phyloP scores from a whole-genome alignment of 2,888 invertebrate genomes.

The Epinotia bilunana region DNA sequence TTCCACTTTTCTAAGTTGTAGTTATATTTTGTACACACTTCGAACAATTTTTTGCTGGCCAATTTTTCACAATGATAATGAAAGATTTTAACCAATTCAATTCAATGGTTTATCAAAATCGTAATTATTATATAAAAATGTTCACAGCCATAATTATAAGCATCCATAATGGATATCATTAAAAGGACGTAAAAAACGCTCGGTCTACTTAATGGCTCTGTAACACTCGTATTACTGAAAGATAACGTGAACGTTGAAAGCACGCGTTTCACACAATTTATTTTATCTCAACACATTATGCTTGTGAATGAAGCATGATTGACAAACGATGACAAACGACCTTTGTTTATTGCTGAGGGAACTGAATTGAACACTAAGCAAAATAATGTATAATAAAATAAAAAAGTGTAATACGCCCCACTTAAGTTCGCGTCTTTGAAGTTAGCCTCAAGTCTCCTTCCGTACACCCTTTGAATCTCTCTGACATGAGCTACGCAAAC shows the following conservation, averaged over 20 bases:
- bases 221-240: not conserved
- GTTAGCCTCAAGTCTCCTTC: too few relatives aligned
- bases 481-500: too few relatives aligned
- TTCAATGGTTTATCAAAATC: not conserved
- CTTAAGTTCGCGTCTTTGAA: too few relatives aligned
- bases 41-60: too few relatives aligned
- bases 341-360: constrained; percentile 2
- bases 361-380: not conserved
- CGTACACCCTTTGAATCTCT: too few relatives aligned
- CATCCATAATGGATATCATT: not conserved
- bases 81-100: too few relatives aligned
- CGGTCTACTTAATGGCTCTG: not conserved
- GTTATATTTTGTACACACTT: too few relatives aligned
- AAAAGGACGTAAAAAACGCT: not conserved
- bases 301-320: constrained; percentile 11
- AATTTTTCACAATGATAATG: too few relatives aligned
- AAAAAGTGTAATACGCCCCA: too few relatives aligned
- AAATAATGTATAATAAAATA: not conserved
- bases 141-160: not conserved
- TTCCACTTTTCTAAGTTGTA: too few relatives aligned
- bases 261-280: constrained; percentile 20
- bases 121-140: not conserved
- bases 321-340: not conserved
- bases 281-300: constrained; percentile 15
- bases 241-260: constrained; percentile 1